Conservation (phyloP, 2,797 vertebrate species). For the Myripristis jacobus region DNA sequence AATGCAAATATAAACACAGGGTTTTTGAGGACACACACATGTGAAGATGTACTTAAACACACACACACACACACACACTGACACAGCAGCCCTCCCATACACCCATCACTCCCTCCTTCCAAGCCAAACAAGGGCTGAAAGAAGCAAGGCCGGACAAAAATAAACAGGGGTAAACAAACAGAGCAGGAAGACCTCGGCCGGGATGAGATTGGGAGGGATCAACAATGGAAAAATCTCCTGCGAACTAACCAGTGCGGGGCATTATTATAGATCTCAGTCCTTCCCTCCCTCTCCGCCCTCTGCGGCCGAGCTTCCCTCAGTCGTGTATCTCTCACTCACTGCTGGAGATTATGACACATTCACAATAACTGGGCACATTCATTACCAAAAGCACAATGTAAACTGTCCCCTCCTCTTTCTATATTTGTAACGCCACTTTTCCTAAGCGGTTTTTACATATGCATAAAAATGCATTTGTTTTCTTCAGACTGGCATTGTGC, state of each 20-base stretch:
- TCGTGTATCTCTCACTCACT: slow-evolving; percentile 15
- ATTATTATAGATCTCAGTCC: slow-evolving; percentile 50
- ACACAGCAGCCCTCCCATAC: slow-evolving; percentile 29
- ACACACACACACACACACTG: background rate
- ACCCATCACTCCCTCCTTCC: slow-evolving; percentile 27
- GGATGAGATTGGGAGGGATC: slow-evolving; percentile 51
- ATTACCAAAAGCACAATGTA: slow-evolving; percentile 18
- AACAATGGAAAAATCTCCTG: slow-evolving; percentile 63
- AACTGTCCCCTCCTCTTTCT: slow-evolving; percentile 32
- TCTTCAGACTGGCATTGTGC: slow-evolving; percentile 21
- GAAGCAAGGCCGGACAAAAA: slow-evolving; percentile 57
- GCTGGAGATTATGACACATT: background rate
- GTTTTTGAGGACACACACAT: slow-evolving; percentile 6
- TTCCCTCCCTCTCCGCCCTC: slow-evolving; percentile 20
- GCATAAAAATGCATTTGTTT: slow-evolving; percentile 26
- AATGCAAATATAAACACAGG: background rate
- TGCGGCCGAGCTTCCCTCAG: slow-evolving; percentile 22
- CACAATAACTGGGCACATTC: slow-evolving; percentile 30
- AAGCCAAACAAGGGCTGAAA: slow-evolving; percentile 37
- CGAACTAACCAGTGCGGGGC: slow-evolving; percentile 37
- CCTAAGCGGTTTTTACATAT: slow-evolving; percentile 37
- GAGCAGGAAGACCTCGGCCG: slow-evolving; percentile 35
- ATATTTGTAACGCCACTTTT: slow-evolving; percentile 38
- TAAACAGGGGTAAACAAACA: slow-evolving; percentile 72
- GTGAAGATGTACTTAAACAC: background rate